Evolutionary conservation across 2,888 invertebrate genomes (phyloP), one percentile per base, ranked within the genome.

Genomic region (Thecocarcelia acutangulata): DNA sequence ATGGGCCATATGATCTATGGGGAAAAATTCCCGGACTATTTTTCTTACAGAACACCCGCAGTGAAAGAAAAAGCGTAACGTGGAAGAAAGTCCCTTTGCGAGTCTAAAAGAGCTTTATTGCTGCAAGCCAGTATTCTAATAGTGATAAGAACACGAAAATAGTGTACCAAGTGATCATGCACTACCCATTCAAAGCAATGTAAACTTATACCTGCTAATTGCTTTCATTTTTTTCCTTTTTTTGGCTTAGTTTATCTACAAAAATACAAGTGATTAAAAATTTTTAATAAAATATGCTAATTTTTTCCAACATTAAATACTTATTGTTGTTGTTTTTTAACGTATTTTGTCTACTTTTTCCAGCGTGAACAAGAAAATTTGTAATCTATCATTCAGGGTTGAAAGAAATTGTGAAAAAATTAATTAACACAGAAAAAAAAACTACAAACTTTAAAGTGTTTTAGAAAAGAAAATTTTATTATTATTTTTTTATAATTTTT

Each of bases 231-330:
- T 46, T 28, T 28, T 4, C 6, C 6, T 28, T 28, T 28, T 28
- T 28, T 3, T 28, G 6, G 28, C 6, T 28, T 2, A 40, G 17
- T n/a, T 61, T 42, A 44, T 28, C 48, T 50, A 19, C 17, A 40
- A n/a, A 61, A 77, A 69, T 80, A 66, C 73, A 79, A 81, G 59
- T 82, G 87, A 86, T 85, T 68, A 87, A 86, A 87, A 87, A 87
- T 87, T 87, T 87, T 87, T 87, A 88, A 88, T 87, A 88, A 88
- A 88, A 88, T 88, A 88, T 88, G 88, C 86, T 88, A 88, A 88
- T 87, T 86, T 86, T 69, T 61, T 61, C 84, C 85, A 87, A 87
- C 86, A 87, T 61, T 86, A 74, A 44, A 44, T 37, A 11, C 19
- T 12, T 66, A 44, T 61, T 46, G 28, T 40, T n/a, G 40, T 48